Percentiles rank a stretch among this genome's conserved stretches.
These are phyloP conservation scores for Crambe crambe DNA, from an alignment of 37 sponge, comb jelly and placozoan genomes.

Conservation along the genomic window DNA sequence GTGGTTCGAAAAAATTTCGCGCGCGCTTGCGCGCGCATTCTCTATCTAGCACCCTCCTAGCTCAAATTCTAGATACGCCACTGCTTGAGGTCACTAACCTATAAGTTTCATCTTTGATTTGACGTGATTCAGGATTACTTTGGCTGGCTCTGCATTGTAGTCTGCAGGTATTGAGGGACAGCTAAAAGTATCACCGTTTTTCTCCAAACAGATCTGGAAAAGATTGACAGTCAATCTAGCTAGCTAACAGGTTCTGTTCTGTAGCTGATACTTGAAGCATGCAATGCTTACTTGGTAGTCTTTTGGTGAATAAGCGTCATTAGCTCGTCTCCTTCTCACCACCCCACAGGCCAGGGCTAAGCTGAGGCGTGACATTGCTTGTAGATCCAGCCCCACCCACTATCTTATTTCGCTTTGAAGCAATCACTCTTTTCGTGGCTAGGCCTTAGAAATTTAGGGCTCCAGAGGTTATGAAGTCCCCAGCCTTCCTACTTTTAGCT, in stretches of 20 bases:
- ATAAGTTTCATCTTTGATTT: slow-evolving; percentile 27
- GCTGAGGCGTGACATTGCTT: background rate
- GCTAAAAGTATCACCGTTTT: slow-evolving; percentile 7
- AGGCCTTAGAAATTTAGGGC: too few species aligned
- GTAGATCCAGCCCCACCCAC: slow-evolving; percentile 30
- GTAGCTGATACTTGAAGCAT: background rate
- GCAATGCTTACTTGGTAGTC: slow-evolving; percentile 48
- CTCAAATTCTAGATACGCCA: too few species aligned
- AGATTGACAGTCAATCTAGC: too few species aligned
- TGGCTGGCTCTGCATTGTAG: slow-evolving; percentile 35
- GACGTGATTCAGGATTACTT: slow-evolving; percentile 30
- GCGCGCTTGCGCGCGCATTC: too few species aligned
- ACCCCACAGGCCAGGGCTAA: slow-evolving; percentile 62
- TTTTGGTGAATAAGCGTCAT: slow-evolving; percentile 22
- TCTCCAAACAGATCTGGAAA: slow-evolving; percentile 36
- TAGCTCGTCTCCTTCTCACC: slow-evolving; percentile 25
- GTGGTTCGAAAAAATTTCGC: too few species aligned
- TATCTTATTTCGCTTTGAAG: too few species aligned
- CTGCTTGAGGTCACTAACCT: slow-evolving; percentile 65
- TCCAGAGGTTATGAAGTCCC: too few species aligned
- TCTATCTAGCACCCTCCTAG: too few species aligned
- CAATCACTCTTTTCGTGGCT: too few species aligned
- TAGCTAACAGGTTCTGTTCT: background rate
- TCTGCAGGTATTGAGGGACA: slow-evolving; percentile 23
- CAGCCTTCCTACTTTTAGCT: too few species aligned